Conservation (phyloP, 2,113 vertebrate genomes). For the Barbus barbus region DNA sequence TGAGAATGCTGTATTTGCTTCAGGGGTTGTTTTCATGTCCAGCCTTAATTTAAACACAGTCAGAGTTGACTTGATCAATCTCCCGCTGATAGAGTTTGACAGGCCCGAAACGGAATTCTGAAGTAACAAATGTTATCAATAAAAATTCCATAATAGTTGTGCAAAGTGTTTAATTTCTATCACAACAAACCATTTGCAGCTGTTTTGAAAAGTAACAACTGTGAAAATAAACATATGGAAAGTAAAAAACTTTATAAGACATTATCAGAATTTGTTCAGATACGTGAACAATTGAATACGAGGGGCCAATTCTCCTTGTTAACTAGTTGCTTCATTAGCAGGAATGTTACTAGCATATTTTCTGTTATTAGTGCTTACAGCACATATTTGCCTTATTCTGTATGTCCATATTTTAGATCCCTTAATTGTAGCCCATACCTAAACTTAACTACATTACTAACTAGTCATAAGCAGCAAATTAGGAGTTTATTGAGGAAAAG, state of each 20-base stretch:
- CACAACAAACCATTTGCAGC: not conserved
- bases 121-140: slow-evolving; percentile 16
- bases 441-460: no score
- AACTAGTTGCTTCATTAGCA: no score
- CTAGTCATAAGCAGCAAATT: no score
- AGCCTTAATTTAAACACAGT: slow-evolving; percentile 51
- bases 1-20: slow-evolving; percentile 42
- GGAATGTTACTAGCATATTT: no score
- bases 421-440: no score
- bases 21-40: slow-evolving; percentile 44
- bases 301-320: no score
- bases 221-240: not conserved
- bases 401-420: no score
- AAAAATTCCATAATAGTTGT: not conserved
- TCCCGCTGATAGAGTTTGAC: slow-evolving; percentile 49
- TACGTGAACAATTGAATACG: no score
- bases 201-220: not conserved
- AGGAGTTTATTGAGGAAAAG: no score
- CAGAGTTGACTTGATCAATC: slow-evolving; percentile 51
- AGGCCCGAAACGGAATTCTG: slow-evolving; percentile 13
- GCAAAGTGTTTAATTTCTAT: slow-evolving; percentile 1
- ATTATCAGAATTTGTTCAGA: not conserved
- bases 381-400: no score
- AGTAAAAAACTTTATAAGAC: no score
- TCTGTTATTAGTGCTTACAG: no score